Percentiles rank a stretch among this genome's conserved stretches.
phyloP scores from a whole-genome alignment of 2,113 vertebrate species.

The Zootoca vivipara region DNA sequence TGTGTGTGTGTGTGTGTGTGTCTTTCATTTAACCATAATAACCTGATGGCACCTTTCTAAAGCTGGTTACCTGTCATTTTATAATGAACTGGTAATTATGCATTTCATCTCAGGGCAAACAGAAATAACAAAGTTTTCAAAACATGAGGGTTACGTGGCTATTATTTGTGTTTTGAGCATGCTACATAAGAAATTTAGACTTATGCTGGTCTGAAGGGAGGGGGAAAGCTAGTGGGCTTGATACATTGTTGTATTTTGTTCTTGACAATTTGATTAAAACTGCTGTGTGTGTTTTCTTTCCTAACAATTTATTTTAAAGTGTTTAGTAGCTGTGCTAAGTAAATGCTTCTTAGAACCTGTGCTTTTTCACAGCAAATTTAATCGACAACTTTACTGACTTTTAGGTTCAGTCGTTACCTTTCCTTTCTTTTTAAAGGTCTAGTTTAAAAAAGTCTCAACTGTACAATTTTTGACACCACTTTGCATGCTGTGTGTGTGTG shows the following conservation, averaged over 20 bases:
- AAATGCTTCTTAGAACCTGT: conserved; percentile 1
- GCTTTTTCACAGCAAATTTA: background rate
- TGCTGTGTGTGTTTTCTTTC: conserved; percentile 15
- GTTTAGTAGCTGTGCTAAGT: conserved; percentile 16
- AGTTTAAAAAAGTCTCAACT: background rate
- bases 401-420: background rate
- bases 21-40: conserved; percentile 29
- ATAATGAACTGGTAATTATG: conserved; percentile 58
- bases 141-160: conserved; percentile 46
- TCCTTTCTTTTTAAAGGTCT: background rate
- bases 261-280: conserved; percentile 70
- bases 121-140: conserved; percentile 47
- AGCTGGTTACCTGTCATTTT: conserved; percentile 52
- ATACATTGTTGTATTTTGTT: conserved; percentile 64
- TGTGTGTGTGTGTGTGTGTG: conserved; percentile 1
- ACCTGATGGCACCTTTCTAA: conserved; percentile 43
- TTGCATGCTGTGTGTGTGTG: too few species aligned
- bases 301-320: conserved; percentile 33
- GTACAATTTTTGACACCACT: too few species aligned
- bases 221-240: conserved; percentile 43
- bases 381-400: background rate
- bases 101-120: conserved; percentile 59
- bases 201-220: conserved; percentile 30
- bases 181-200: conserved; percentile 63
- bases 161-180: conserved; percentile 48